Evolutionary conservation across 2,888 invertebrate genomes (phyloP), one percentile per base, ranked within the genome.

Genomic region (Drosophila neonasuta): DNA sequence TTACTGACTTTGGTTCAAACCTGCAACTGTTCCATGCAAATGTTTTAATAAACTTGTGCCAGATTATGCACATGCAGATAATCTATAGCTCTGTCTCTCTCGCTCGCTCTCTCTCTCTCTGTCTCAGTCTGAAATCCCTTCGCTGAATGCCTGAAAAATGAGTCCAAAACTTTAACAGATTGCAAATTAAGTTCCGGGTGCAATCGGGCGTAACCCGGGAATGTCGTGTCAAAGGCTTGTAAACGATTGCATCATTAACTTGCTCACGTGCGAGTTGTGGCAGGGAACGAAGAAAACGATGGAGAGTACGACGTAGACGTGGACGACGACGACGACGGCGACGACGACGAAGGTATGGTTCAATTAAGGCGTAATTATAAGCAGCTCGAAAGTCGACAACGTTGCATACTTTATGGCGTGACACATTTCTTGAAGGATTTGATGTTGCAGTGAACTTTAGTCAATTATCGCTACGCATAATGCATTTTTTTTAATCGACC

Each of bases 221-320:
- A 66, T 81, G 76, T 49, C 80, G 70, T 76, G 85, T 81, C 85
- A 81, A 80, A 80, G 79, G 74, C 60, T 62, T 71, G 71, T 74
- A 79, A 74, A 44, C 82, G 80, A 79, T 82, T 79, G 71, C 82
- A 85, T 82, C 85, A 84, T 85, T 85, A 81, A 79, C 71, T 82
- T 72, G 69, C 80, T 74, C 68, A 77, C 83, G 80, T 77, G 77
- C 51, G 56, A 48, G 65, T 44, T 44, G 36, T 17, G 45, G 29
- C 36, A 44, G 30, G 32, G 8, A 50, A 50, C 30, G 51, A 49
- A 48, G 59, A 48, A 39, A 54, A 39, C 15, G 50, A 7, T 9
- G 24, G 24, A 8, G n/a, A 29, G 39, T 34, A 39, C 11, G 13
- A 24, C 32, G 63, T 11, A 32, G 29, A 45, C 15, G 61, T 24